These are phyloP conservation scores for Unio pictorum DNA, from an alignment of 2,888 invertebrate species.

Conservation along the genomic window DNA sequence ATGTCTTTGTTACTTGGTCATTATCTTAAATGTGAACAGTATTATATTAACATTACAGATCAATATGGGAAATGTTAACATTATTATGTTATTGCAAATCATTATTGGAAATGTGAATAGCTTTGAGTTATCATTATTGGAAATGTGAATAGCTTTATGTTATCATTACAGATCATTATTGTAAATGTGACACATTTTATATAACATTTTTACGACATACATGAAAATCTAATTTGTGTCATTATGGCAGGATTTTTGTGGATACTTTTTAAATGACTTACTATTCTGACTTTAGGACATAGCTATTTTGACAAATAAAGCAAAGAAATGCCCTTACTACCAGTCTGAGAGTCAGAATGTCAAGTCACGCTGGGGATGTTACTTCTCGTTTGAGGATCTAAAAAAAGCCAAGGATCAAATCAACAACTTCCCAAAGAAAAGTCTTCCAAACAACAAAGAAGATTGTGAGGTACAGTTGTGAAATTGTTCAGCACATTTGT, in stretches of 20 bases:
- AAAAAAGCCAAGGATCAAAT: constrained; percentile 26
- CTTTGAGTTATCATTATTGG: no score
- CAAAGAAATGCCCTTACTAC: constrained; percentile 61
- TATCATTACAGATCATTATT: no score
- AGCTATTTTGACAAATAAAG: constrained; percentile 66
- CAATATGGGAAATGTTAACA: no score
- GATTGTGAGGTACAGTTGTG: constrained; percentile 62
- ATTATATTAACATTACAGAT: no score
- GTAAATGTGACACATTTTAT: no score
- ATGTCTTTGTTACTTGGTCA: no score
- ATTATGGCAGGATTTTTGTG: neutral
- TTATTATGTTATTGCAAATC: no score
- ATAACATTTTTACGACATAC: neutral
- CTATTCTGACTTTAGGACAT: constrained; percentile 56
- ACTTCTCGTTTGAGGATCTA: constrained; percentile 44
- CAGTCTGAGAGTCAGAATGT: constrained; percentile 66
- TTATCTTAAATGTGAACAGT: no score
- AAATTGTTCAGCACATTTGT: no score
- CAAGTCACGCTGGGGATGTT: constrained; percentile 64
- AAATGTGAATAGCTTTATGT: no score
- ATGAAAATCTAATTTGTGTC: neutral
- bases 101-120: no score
- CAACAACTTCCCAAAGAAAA: constrained; percentile 20
- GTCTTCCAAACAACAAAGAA: constrained; percentile 63
- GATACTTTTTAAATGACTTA: neutral